Evolutionary conservation across 2,113 vertebrate species (phyloP).

Genomic region (Dasypus novemcinctus): DNA sequence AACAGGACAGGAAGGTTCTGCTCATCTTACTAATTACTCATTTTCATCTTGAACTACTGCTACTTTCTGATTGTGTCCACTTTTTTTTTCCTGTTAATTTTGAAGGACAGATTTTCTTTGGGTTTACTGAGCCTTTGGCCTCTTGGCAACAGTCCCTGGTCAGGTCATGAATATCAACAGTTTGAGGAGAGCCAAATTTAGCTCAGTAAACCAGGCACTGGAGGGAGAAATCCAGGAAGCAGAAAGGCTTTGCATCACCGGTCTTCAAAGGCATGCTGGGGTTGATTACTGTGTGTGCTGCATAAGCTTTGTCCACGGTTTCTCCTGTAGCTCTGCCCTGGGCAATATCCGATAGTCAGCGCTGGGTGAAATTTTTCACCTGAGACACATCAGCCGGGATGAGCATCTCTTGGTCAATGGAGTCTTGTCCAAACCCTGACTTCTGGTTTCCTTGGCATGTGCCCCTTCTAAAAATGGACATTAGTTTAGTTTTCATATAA

Average conservation of each 20-base stretch:
- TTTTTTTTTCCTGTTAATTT: slow-evolving; percentile 90
- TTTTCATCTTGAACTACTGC: slow-evolving; percentile 49
- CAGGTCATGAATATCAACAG: slow-evolving; percentile 86
- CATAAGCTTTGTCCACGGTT: slow-evolving; percentile 83
- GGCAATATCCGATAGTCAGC: slow-evolving; percentile 84
- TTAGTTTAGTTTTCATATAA: no score
- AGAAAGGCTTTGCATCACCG: slow-evolving; percentile 87
- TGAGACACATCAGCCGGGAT: background rate
- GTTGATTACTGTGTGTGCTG: slow-evolving; percentile 87
- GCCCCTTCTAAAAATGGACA: no score
- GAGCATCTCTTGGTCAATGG: background rate
- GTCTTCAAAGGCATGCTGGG: slow-evolving; percentile 90
- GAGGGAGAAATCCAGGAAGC: slow-evolving; percentile 91
- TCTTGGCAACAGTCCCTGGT: slow-evolving; percentile 89
- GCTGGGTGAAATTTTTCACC: background rate
- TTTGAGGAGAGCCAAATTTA: slow-evolving; percentile 89
- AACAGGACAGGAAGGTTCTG: background rate
- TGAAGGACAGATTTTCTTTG: slow-evolving; percentile 90
- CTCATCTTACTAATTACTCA: background rate
- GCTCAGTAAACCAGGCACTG: slow-evolving; percentile 88
- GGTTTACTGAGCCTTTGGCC: slow-evolving; percentile 88
- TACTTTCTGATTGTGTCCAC: slow-evolving; percentile 81
- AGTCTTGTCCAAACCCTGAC: background rate
- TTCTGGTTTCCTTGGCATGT: background rate
- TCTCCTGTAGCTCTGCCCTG: slow-evolving; percentile 93